These are phyloP conservation scores for Xyliphius kryptos DNA, from an alignment of 2,113 vertebrate genomes.

Conservation along the genomic window DNA sequence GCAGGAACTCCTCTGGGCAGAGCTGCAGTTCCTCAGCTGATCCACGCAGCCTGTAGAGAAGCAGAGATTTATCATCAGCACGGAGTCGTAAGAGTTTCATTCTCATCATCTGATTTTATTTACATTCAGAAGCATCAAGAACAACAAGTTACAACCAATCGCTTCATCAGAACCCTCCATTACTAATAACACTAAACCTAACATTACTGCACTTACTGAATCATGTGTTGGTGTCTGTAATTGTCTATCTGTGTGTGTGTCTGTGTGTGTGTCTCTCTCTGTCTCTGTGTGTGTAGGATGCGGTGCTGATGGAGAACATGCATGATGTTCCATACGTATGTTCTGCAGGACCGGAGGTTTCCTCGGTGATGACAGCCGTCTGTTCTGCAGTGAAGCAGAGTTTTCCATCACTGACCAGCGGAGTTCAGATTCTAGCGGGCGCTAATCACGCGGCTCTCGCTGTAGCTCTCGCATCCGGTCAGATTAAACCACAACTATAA, in stretches of 20 bases:
- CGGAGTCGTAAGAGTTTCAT: slow-evolving; percentile 65
- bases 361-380: slow-evolving; percentile 66
- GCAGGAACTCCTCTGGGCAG: slow-evolving; percentile 68
- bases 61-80: slow-evolving; percentile 69
- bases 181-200: neutral
- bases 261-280: slow-evolving; percentile 13
- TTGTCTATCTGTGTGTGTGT: neutral
- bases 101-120: too few species aligned
- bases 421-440: slow-evolving; percentile 73
- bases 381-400: slow-evolving; percentile 57
- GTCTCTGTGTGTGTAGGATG: slow-evolving; percentile 61
- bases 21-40: slow-evolving; percentile 65
- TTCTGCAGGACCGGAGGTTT: slow-evolving; percentile 70
- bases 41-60: slow-evolving; percentile 69
- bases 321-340: slow-evolving; percentile 74
- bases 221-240: neutral
- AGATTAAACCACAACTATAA: neutral
- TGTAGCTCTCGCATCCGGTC: slow-evolving; percentile 76
- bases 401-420: slow-evolving; percentile 62
- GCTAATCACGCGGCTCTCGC: slow-evolving; percentile 72
- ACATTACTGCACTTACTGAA: neutral
- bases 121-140: neutral
- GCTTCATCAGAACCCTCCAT: too few species aligned
- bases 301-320: slow-evolving; percentile 81
- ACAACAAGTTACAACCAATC: too few species aligned